A percentile compares a stretch with the other conserved stretches of the same genome.
Evolutionary conservation across 2,888 invertebrate species (phyloP).

Genomic region (Oeneis ivallda): DNA sequence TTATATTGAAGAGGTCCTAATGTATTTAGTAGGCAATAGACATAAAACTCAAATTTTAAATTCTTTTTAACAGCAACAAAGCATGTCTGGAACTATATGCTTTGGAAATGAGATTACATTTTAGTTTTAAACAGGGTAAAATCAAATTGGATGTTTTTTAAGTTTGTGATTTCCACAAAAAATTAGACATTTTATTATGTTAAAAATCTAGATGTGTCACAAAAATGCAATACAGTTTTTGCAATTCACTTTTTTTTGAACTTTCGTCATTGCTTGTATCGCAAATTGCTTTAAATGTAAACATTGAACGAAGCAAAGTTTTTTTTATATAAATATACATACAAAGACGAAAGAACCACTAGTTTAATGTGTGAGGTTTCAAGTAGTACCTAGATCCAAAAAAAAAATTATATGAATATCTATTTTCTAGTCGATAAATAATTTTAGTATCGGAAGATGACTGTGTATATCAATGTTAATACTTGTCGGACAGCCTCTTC

Average conservation of each 20-base stretch:
- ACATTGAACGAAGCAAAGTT: neutral
- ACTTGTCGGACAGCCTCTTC: neutral
- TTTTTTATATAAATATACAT: neutral
- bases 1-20: neutral
- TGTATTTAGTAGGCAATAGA: neutral
- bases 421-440: constrained; percentile 2
- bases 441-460: neutral
- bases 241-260: too few relatives aligned
- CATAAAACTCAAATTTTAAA: neutral
- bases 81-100: neutral
- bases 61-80: neutral
- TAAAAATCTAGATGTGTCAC: neutral
- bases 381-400: too few relatives aligned
- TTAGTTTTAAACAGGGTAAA: constrained; percentile 13
- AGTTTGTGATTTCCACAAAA: neutral
- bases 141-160: neutral
- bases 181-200: too few relatives aligned
- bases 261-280: neutral
- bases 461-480: neutral
- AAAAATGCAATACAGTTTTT: neutral
- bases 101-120: constrained; percentile 10
- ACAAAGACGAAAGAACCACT: neutral
- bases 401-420: constrained; percentile 2
- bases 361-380: too few relatives aligned
- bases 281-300: neutral